Conservation (phyloP, 2,888 invertebrate species). For the Heliconius ismenius region DNA sequence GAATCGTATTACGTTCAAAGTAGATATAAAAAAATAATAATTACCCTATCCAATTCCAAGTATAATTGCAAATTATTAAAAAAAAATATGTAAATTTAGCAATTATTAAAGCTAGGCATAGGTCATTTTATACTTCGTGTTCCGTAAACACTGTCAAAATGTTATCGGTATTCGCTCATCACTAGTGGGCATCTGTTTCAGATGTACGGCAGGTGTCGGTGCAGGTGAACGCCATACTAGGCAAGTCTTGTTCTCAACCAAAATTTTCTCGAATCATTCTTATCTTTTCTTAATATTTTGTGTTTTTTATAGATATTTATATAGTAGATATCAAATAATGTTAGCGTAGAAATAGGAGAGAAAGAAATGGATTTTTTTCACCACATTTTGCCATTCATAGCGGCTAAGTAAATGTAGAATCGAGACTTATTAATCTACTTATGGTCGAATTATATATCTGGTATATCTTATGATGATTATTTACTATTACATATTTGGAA, state of each 20-base stretch:
- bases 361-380: no score
- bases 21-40: not conserved
- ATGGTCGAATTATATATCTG: no score
- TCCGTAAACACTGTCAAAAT: conserved; percentile 33
- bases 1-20: not conserved
- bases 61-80: not conserved
- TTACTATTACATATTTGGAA: no score
- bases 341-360: no score
- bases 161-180: conserved; percentile 50
- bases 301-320: no score
- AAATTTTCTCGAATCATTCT: conserved; percentile 62
- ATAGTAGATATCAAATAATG: no score
- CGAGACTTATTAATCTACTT: no score
- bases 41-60: not conserved
- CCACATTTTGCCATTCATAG: no score
- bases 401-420: no score
- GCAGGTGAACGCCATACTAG: conserved; percentile 78
- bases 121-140: conserved; percentile 10
- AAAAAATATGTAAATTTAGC: not conserved
- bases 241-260: conserved; percentile 67
- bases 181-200: conserved; percentile 77
- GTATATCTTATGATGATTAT: no score
- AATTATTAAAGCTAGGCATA: not conserved
- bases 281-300: conserved; percentile 1
- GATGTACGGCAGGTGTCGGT: conserved; percentile 76